phyloP scores from a whole-genome alignment of 2,113 vertebrate species.

The Clarias batrachus region DNA sequence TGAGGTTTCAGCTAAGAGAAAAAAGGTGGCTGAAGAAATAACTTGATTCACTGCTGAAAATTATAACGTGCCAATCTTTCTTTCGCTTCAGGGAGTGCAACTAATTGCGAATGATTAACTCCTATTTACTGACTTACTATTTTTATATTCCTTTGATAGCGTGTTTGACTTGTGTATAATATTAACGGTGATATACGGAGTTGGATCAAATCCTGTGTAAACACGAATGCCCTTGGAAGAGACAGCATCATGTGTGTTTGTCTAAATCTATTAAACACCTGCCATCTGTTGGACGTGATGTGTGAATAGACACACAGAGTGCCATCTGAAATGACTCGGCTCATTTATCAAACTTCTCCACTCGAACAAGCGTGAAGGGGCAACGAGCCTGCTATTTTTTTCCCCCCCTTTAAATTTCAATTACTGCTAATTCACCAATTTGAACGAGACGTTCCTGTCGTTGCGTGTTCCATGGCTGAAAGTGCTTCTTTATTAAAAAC shows the following conservation, averaged over 20 bases:
- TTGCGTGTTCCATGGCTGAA: neutral
- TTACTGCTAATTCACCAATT: neutral
- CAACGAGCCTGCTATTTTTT: neutral
- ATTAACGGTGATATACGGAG: neutral
- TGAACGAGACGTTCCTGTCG: neutral
- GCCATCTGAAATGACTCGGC: slow-evolving; percentile 7
- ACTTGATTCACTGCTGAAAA: neutral
- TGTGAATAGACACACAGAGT: neutral
- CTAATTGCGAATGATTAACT: neutral
- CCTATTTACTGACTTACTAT: neutral
- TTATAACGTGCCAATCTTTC: neutral
- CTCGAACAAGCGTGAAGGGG: slow-evolving; percentile 7
- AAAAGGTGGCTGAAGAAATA: neutral
- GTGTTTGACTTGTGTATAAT: neutral
- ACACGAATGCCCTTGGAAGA: slow-evolving; percentile 67
- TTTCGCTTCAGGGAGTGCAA: too few relatives aligned
- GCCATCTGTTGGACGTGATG: slow-evolving; percentile 9
- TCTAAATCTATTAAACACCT: slow-evolving; percentile 21
- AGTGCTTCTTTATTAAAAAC: neutral
- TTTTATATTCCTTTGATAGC: neutral
- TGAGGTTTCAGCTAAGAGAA: neutral
- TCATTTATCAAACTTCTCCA: slow-evolving; percentile 26
- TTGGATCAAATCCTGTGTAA: neutral
- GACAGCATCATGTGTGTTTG: slow-evolving; percentile 13
- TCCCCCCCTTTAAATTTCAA: neutral